Evolutionary conservation across 2,113 vertebrate species (phyloP), one percentile per base, ranked within the genome.

Genomic region (Condylura cristata): DNA sequence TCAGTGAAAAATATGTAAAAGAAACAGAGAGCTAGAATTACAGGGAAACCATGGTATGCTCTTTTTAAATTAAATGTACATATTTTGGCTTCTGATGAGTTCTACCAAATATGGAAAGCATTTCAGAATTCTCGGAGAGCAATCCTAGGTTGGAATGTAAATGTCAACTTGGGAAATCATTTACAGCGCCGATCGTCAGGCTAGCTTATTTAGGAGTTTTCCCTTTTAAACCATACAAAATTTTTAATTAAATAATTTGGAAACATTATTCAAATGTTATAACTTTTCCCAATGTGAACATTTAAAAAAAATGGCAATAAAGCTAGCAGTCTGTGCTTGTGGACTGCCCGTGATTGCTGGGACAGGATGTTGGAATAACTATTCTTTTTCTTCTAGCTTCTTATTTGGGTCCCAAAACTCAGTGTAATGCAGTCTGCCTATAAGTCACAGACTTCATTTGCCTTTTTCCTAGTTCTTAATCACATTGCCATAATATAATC

Each of bases 21-120:
- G 53, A 53, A 76, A 81, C 1, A n/a, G 32, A 12, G 37, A 86
- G 11, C 41, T 86, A 44, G 53, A 76, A 82, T 79, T 78, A 72
- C 37, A 66, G 70, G 61, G 28, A 86, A 86, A 94, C 41, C 18
- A 89, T 44, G 70, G n/a, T n/a, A 60, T 91, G 85, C 66, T 89
- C 37, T 92, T 78, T 94, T 51, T 78, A 91, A 93, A 91, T 68
- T 84, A 63, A 94, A 82, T 83, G 68, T 82, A 44, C 46, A 39
- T 92, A 53, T 90, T 96, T 92, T 90, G 32, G 78, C 91, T 66
- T 90, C 86, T 86, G 46, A 71, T 85, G 30, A 56, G 24, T 86
- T 92, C 82, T 89, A 66, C 86, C 66, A 94, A 96, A 91, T 95
- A 96, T 79, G 95, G 96, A 95, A 91, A 74, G 61, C 44, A 44